Conservation (phyloP, 2,888 invertebrate genomes). For the Melanostoma mellinum region DNA sequence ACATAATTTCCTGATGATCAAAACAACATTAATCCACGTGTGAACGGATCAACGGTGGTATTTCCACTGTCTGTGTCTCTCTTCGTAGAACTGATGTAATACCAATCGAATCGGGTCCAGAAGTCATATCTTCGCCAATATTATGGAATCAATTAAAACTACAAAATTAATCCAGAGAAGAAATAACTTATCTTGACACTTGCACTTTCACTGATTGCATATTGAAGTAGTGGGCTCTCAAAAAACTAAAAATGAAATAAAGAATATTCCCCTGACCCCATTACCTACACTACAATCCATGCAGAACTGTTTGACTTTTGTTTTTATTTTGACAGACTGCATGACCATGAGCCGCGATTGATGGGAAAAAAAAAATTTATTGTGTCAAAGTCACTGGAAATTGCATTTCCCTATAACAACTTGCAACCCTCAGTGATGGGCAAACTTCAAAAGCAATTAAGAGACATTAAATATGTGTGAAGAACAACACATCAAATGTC, state of each 20-base stretch:
- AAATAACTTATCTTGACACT: constrained; percentile 15
- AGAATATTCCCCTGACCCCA: constrained; percentile 34
- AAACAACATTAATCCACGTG: constrained; percentile 44
- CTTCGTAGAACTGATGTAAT: constrained; percentile 52
- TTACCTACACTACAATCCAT: constrained; percentile 17
- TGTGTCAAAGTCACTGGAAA: constrained; percentile 66
- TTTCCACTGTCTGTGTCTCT: constrained; percentile 1
- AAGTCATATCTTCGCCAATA: constrained; percentile 34
- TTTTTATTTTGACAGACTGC: neutral
- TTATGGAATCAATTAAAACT: constrained; percentile 38
- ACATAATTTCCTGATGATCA: constrained; percentile 62
- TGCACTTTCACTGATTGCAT: constrained; percentile 30
- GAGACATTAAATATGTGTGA: neutral
- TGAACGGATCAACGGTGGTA: constrained; percentile 12
- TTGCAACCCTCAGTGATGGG: constrained; percentile 65
- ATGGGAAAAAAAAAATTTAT: constrained; percentile 22
- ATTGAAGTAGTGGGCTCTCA: neutral
- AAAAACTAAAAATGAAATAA: neutral
- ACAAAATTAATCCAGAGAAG: neutral
- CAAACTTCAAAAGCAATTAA: constrained; percentile 52
- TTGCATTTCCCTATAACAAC: constrained; percentile 67
- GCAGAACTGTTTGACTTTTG: constrained; percentile 4
- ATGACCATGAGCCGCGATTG: constrained; percentile 11
- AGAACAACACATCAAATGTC: constrained; percentile 37
- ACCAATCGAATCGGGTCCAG: constrained; percentile 17